Base-by-base conservation (phyloP, 2,888 invertebrate genomes). In the Drosophila paranaensis region DNA sequence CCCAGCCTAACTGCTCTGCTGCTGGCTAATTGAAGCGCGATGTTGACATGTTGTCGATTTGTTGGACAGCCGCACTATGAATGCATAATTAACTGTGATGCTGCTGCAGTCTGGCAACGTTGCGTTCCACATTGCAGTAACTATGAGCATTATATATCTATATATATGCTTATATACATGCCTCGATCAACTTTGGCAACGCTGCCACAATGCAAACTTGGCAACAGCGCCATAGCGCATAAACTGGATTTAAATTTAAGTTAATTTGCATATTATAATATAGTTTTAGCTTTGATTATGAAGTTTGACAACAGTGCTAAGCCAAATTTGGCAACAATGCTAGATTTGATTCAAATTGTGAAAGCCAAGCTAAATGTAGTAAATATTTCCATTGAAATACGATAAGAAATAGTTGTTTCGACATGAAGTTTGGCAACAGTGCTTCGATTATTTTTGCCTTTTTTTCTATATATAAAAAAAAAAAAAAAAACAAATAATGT, bases 21-120 rank as follows among this genome's bases (percentile, higher is more conserved):
- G 51, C 60, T 68, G 71, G 77, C 81, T 85, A 81, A 81, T 81
- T 81, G 85, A 85, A 82, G 81, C 81, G 85, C 72, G 74, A 82
- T 79, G 81, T 79, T 81, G 86, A 72, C 85, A 85, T 82, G 85
- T 70, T 81, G 81, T 85, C 81, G 82, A 81, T 85, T 81, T 76
- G 82, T 73, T 77, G 71, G 16, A 45, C 39, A 63, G 56, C 68
- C 75, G 70, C 75, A 65, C 72, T 74, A 81, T 88, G 83, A 88
- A 82, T 82, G 82, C 88, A 82, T 88, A 83, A 83, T 88, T 85
- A 82, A 80, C 65, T 61, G 55, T 39, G 16, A 3, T 50, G 61
- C 51, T 3, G 14, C 30, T 42, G 57, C 67, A 58, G 51, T 74
- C 33, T 58, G 64, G 57, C 74, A 73, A 72, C 48, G 48, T 6